phyloP scores from a whole-genome alignment of 1,140 invertebrate species.

The Bombus turneri region DNA sequence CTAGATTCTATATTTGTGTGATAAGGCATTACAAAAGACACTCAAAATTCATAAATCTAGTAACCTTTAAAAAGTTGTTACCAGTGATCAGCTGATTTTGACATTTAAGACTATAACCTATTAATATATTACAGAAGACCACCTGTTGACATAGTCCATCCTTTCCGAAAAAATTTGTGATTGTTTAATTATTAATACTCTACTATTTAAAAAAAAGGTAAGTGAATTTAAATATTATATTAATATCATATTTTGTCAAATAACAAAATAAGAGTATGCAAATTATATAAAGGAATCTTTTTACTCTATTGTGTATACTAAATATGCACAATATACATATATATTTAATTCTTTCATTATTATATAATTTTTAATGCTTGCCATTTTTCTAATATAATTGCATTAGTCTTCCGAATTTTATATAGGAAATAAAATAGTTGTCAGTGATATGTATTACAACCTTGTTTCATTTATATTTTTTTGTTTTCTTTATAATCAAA shows the following conservation, averaged over 20 bases:
- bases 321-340: neutral
- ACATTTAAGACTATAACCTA: conserved; percentile 58
- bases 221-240: neutral
- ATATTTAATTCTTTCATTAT: neutral
- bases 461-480: conserved; percentile 26
- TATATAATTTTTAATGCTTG: conserved; percentile 1
- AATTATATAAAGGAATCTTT: conserved; percentile 1
- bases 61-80: conserved; percentile 34
- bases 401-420: neutral
- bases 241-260: conserved; percentile 11
- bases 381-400: neutral
- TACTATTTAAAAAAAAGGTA: neutral
- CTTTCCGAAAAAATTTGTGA: neutral
- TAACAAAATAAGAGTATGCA: neutral
- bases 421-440: neutral
- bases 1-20: neutral
- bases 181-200: neutral
- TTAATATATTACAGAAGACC: conserved; percentile 21
- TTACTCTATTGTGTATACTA: neutral
- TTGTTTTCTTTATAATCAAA: conserved; percentile 22
- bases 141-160: conserved; percentile 31
- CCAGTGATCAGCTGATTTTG: conserved; percentile 62
- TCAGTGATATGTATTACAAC: conserved; percentile 13
- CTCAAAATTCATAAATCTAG: conserved; percentile 6
- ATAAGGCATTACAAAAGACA: neutral